Evolutionary conservation across 2,888 invertebrate genomes (phyloP).

Genomic region (Atrina japonica): DNA sequence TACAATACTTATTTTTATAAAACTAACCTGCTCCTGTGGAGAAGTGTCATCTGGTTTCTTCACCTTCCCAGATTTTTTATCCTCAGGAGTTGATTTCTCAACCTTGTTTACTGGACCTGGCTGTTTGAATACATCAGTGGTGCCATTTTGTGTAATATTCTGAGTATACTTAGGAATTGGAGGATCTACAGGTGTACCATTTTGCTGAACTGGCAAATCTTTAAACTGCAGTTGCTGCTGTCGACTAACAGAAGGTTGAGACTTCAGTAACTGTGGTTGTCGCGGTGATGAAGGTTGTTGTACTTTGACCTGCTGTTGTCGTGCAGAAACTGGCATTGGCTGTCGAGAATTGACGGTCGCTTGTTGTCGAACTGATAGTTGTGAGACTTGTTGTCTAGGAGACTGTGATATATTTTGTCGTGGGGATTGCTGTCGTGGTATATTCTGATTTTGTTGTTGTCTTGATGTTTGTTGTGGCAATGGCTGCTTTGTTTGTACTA

Average conservation of each 20-base stretch:
- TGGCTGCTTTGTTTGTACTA: slow-evolving; percentile 30
- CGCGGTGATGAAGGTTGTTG: neutral
- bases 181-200: no score
- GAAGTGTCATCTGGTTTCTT: slow-evolving; percentile 29
- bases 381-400: no score
- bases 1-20: neutral
- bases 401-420: slow-evolving; percentile 14
- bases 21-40: slow-evolving; percentile 54
- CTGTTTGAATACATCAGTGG: no score
- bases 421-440: slow-evolving; percentile 29
- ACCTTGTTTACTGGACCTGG: no score
- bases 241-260: slow-evolving; percentile 21
- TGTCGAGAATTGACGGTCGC: neutral
- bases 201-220: slow-evolving; percentile 3
- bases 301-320: slow-evolving; percentile 8
- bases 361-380: no score
- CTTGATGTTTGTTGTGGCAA: slow-evolving; percentile 5
- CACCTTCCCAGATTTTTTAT: slow-evolving; percentile 1
- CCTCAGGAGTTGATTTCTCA: neutral
- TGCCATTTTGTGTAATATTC: no score
- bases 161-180: no score
- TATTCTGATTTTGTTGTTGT: slow-evolving; percentile 16
- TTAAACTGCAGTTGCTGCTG: slow-evolving; percentile 15
- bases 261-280: no score
- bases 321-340: neutral